Base-by-base conservation (phyloP, 37 sponge, comb jelly and placozoan genomes). In the Ianthella basta region DNA sequence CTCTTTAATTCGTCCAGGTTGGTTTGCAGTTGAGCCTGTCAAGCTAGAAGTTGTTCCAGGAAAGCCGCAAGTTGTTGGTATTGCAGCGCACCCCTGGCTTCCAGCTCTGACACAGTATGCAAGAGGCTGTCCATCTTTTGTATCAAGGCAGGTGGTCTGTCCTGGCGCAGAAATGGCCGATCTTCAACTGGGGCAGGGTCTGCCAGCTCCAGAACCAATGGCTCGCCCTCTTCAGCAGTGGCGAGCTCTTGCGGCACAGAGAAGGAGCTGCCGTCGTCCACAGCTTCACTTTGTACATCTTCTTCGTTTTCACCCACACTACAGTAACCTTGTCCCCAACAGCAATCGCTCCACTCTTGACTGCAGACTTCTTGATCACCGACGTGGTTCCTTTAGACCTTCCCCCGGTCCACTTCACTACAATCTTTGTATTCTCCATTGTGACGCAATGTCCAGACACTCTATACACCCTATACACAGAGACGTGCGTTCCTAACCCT, bases 331-430 rank as follows among this genome's bases (percentile, higher is more conserved):
- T 61, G 3, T 61, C 64, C 64, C 64, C 64, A 10, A 61, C 29
- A n/a, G 10, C 64, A 61, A 61, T 61, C 64, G 5, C 64, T 61
- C 64, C 29, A 61, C 64, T 61, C 64, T 61, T 61, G 3, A 61
- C 10, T 61, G 64, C 13, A 10, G 64, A 61, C 13, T 12, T 61
- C 64, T 61, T 61, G 10, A 61, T 12, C 64, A 61, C 64, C 4
- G 64, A 13, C 10, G 64, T 61, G 10, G 64, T 13, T 61, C 64
- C 64, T 4, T 12, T 61, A 6, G 64, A 61, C 29, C 64, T 61
- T 61, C 50, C 64, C 64, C 10, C 64, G 13, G 64, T 61, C 64
- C 64, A 61, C 64, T 61, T 61, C 10, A 61, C 13, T 4, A 61
- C 64, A 61, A 61, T 61, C 64, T 61, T 27, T 5, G 3, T 12